phyloP scores from a whole-genome alignment of 2,113 vertebrate genomes.

The Perca fluviatilis region DNA sequence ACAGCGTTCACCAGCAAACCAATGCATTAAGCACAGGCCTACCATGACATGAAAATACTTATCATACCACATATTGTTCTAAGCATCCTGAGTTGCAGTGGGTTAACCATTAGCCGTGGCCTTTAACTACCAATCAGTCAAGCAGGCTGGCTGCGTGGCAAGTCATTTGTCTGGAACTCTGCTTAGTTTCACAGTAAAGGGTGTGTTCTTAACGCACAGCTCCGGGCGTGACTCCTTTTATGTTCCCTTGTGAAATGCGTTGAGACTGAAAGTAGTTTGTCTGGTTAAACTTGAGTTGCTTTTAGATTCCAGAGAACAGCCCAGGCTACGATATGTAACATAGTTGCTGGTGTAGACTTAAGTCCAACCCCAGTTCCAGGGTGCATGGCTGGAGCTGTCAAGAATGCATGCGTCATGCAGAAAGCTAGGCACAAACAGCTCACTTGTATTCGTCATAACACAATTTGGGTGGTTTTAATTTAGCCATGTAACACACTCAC shows the following conservation, averaged over 20 bases:
- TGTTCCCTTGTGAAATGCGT: neutral
- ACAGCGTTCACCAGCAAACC: conserved; percentile 29
- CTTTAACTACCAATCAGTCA: neutral
- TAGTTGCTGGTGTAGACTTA: neutral
- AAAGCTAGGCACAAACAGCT: neutral
- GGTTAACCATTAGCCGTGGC: conserved; percentile 1
- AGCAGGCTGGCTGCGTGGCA: neutral
- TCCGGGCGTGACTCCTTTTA: neutral
- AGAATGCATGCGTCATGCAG: conserved; percentile 1
- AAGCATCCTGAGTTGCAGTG: neutral
- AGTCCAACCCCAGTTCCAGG: neutral
- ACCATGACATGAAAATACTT: neutral
- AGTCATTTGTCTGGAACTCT: conserved; percentile 24
- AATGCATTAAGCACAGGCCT: neutral
- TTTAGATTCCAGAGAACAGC: neutral
- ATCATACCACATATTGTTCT: neutral
- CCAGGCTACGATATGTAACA: neutral
- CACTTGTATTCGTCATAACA: neutral
- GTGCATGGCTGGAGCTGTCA: neutral
- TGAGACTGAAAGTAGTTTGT: conserved; percentile 57
- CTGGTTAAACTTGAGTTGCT: conserved; percentile 12
- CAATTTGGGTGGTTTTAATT: neutral
- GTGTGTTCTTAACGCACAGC: neutral
- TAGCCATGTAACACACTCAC: neutral
- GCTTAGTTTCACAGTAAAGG: neutral